A percentile compares a stretch with the other conserved stretches of the same genome.
Evolutionary conservation across 2,113 vertebrate genomes (phyloP).

Genomic region (Scolopax mira): DNA sequence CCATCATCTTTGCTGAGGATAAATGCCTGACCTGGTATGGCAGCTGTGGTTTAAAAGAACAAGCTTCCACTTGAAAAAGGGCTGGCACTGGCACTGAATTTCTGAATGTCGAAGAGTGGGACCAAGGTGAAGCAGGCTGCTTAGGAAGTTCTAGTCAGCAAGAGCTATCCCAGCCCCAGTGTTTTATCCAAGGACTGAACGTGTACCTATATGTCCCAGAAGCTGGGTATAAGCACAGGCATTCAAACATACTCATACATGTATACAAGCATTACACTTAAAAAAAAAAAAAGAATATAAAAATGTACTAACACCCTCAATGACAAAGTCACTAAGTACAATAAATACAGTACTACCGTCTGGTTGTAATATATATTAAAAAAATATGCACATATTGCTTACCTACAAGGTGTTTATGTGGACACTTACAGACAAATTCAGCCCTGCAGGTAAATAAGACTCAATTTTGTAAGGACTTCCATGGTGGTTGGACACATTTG

Average conservation of each 20-base stretch:
- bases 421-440: not conserved
- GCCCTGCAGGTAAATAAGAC: not conserved
- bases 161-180: not conserved
- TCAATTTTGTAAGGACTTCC: not conserved
- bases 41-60: not conserved
- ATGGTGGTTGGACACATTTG: not conserved
- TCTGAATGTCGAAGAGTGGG: not conserved
- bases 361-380: not conserved
- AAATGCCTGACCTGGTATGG: not conserved
- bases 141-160: not conserved
- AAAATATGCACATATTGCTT: not conserved
- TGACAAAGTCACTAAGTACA: not conserved
- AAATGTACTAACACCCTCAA: not conserved
- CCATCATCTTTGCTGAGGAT: not conserved
- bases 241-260: not conserved
- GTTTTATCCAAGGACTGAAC: not conserved
- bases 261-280: not conserved
- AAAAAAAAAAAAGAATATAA: too few relatives aligned
- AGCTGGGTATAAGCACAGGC: not conserved
- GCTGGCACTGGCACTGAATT: not conserved
- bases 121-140: not conserved
- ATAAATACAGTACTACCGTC: not conserved
- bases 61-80: not conserved
- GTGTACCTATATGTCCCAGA: not conserved
- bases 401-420: not conserved